Evolutionary conservation across 2,113 vertebrate genomes (phyloP).

Genomic region (Psittacula cyanocephala): DNA sequence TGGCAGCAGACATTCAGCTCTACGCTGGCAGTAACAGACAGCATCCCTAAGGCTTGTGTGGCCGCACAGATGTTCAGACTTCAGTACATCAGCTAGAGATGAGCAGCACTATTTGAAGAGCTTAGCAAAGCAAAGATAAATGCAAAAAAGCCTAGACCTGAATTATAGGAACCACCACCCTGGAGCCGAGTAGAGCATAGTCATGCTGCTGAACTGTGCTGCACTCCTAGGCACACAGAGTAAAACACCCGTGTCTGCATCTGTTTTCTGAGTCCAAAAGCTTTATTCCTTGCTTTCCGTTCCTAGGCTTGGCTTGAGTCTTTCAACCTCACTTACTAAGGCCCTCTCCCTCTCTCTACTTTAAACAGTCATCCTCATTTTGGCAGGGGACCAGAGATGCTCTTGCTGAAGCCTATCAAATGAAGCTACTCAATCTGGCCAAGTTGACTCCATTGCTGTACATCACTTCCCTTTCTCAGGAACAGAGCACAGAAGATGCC

Average conservation of each 20-base stretch:
- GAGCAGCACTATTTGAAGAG: not conserved
- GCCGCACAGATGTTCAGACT: not conserved
- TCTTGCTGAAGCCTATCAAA: not conserved
- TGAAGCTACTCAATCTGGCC: not conserved
- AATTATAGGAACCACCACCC: not conserved
- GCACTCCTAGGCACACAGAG: not conserved
- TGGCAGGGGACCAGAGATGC: conserved; percentile 35
- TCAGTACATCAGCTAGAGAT: not conserved
- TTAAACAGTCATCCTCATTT: conserved; percentile 21
- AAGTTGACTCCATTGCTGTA: not conserved
- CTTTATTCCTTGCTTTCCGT: not conserved
- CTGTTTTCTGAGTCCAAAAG: accelerated
- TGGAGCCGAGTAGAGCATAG: not conserved
- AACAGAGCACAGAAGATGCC: not conserved
- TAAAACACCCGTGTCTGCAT: not conserved
- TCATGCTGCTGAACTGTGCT: not conserved
- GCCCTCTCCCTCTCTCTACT: conserved; percentile 18
- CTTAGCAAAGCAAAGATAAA: not conserved
- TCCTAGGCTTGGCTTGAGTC: not conserved
- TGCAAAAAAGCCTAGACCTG: not conserved
- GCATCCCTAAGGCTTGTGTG: accelerated
- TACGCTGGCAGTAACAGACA: not conserved
- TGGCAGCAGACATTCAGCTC: not conserved
- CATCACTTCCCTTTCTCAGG: not conserved
- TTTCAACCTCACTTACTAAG: not conserved